These are phyloP conservation scores for Xenopus laevis DNA, from an alignment of 2,113 vertebrate species.

Conservation along the genomic window DNA sequence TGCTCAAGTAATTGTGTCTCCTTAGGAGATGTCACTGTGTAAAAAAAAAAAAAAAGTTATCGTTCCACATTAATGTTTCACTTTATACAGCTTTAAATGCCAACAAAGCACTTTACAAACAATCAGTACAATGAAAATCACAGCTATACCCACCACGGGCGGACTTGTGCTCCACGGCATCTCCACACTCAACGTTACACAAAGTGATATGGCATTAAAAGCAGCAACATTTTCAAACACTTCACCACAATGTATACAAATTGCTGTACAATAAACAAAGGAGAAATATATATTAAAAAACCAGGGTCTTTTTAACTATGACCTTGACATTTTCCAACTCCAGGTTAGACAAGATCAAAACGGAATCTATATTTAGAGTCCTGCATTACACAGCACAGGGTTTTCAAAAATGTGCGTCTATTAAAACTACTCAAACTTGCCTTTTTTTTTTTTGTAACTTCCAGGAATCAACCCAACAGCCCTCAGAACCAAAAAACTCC, in stretches of 20 bases:
- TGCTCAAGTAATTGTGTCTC: background rate
- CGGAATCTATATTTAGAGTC: background rate
- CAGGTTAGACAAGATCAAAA: background rate
- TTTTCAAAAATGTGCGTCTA: background rate
- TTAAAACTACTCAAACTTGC: no score
- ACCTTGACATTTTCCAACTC: background rate
- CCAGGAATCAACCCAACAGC: no score
- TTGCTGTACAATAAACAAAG: background rate
- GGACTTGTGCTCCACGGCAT: background rate
- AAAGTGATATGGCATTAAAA: background rate
- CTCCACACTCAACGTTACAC: background rate
- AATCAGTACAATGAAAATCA: constrained; percentile 1
- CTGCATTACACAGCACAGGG: background rate
- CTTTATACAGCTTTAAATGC: constrained; percentile 5
- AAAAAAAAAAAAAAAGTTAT: background rate
- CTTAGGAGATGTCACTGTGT: background rate
- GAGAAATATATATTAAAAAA: background rate
- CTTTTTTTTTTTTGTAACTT: no score
- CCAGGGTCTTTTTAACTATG: background rate
- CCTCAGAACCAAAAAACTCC: no score
- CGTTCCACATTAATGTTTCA: background rate
- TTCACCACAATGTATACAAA: background rate
- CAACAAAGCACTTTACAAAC: constrained; percentile 1
- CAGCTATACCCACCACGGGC: background rate
- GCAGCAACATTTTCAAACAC: background rate